Percentiles rank a stretch among this genome's conserved stretches.
These are phyloP conservation scores for Cirrhinus mrigala DNA, from an alignment of 2,797 vertebrate genomes.

Conservation along the genomic window DNA sequence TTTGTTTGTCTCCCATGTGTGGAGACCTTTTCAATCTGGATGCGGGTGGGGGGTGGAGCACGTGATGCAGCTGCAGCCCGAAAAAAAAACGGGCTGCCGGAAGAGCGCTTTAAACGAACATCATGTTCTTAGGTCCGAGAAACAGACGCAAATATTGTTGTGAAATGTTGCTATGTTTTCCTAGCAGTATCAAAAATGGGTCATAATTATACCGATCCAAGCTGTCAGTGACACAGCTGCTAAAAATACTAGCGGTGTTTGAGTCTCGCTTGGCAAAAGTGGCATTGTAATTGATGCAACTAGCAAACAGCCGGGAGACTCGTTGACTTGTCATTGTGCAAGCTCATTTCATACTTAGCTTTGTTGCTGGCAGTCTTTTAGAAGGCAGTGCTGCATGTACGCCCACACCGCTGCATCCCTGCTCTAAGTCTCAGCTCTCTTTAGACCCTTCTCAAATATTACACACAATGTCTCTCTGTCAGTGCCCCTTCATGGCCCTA, in stretches of 20 bases:
- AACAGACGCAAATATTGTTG: not conserved
- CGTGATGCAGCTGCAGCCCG: not conserved
- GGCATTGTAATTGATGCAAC: conserved; percentile 40
- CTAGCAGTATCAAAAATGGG: not conserved
- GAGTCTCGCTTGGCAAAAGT: conserved; percentile 29
- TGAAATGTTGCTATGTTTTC: conserved; percentile 4
- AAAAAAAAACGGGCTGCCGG: not conserved
- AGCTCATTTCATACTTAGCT: conserved; percentile 56
- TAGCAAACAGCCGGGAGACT: conserved; percentile 46
- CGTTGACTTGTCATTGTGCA: conserved; percentile 46
- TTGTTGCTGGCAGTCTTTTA: conserved; percentile 63
- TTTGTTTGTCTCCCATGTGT: conserved; percentile 59
- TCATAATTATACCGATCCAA: not conserved
- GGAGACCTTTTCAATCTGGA: conserved; percentile 39
- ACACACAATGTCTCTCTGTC: conserved; percentile 30
- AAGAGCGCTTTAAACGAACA: not conserved
- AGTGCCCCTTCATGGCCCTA: conserved; percentile 41
- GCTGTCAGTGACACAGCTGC: not conserved
- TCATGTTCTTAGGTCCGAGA: not conserved
- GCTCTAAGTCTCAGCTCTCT: conserved; percentile 45
- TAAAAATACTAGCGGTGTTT: conserved; percentile 25
- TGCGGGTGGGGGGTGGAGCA: conserved; percentile 63
- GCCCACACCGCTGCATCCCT: conserved; percentile 56
- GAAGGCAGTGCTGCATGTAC: conserved; percentile 55
- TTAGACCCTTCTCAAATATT: conserved; percentile 34